Evolutionary conservation across 2,888 invertebrate species (phyloP).

Genomic region (Synanthedon myopaeformis): DNA sequence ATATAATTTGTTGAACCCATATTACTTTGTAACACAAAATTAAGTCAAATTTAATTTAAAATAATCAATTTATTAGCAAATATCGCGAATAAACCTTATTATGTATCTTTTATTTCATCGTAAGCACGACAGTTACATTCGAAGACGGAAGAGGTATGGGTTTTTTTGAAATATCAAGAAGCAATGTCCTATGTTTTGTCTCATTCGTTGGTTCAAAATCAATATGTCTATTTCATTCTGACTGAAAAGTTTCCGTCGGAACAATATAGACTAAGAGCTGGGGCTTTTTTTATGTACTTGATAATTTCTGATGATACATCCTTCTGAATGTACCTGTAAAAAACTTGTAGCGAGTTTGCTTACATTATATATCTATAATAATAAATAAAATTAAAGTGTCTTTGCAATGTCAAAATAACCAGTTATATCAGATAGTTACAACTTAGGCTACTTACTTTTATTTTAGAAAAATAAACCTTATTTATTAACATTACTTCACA

Average conservation of each 20-base stretch:
- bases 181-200: conserved; percentile 46
- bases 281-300: background rate
- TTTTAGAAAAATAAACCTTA: too few species aligned
- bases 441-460: too few species aligned
- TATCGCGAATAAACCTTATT: background rate
- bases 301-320: too few species aligned
- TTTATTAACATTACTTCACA: too few species aligned
- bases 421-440: too few species aligned
- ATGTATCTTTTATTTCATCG: conserved; percentile 9
- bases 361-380: too few species aligned
- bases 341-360: too few species aligned
- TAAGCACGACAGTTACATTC: conserved; percentile 24
- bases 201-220: conserved; percentile 19
- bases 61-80: background rate
- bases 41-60: background rate
- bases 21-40: background rate
- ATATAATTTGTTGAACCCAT: conserved; percentile 65
- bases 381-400: too few species aligned
- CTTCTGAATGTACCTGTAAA: too few species aligned
- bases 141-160: conserved; percentile 40
- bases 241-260: conserved; percentile 44
- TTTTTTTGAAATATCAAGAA: conserved; percentile 14
- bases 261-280: conserved; percentile 30
- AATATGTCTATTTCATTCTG: conserved; percentile 26
- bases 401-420: too few species aligned